phyloP scores from a whole-genome alignment of 92 coral and sea anemone species.

The Hydrozoanthus gracilis region DNA sequence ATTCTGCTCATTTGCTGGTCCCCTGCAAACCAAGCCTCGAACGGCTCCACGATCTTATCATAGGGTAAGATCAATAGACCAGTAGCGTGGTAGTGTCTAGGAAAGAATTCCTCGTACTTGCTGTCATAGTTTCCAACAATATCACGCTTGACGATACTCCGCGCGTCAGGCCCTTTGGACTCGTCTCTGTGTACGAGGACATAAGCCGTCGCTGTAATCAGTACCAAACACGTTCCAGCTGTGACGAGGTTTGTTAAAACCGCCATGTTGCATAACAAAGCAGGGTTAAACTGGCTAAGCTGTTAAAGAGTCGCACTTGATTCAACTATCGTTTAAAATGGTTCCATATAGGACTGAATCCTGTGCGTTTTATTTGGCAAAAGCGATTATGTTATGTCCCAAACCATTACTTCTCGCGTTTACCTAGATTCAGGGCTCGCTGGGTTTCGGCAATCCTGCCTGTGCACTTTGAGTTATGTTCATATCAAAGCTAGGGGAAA shows the following conservation, averaged over 20 bases:
- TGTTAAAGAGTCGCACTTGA: not conserved
- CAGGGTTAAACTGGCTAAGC: not conserved
- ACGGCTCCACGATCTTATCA: constrained; percentile 93
- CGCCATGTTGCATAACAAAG: constrained; percentile 6
- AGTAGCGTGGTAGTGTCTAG: constrained; percentile 87
- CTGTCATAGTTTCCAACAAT: constrained; percentile 74
- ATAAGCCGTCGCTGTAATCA: not conserved
- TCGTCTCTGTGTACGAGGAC: not conserved
- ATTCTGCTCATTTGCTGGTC: constrained; percentile 91
- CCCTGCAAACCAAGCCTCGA: constrained; percentile 99
- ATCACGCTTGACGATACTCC: constrained; percentile 47
- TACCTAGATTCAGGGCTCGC: not conserved
- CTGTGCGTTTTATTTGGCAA: not conserved
- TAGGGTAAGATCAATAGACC: constrained; percentile 89
- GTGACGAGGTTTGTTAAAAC: not conserved
- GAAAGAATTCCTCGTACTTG: constrained; percentile 69
- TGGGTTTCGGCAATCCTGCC: too few relatives aligned
- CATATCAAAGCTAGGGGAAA: too few relatives aligned
- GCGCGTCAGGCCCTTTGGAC: not conserved
- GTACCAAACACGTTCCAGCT: not conserved
- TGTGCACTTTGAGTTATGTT: too few relatives aligned
- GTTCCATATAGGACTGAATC: not conserved
- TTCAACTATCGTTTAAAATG: not conserved
- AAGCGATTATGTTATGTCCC: not conserved
- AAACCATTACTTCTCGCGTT: not conserved